These are phyloP conservation scores for Mus spretus DNA, from an alignment of 2,797 vertebrate species.

Conservation along the genomic window DNA sequence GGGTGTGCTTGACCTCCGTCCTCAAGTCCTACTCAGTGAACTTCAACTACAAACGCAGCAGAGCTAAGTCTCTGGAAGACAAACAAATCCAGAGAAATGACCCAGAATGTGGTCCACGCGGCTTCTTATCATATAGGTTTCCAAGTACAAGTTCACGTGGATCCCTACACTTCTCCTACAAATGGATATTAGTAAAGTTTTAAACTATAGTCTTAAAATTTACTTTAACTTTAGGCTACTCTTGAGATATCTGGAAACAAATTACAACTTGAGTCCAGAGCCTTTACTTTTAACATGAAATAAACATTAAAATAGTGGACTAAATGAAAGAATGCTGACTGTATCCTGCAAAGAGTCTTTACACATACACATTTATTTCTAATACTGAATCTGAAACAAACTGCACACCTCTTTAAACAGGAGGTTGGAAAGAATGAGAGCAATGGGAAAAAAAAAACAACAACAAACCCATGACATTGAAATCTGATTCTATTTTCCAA, in stretches of 20 bases:
- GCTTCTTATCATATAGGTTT: slow-evolving; percentile 59
- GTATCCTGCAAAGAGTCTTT: neutral
- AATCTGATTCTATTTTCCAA: slow-evolving; percentile 68
- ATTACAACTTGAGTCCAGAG: slow-evolving; percentile 36
- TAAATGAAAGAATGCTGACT: slow-evolving; percentile 31
- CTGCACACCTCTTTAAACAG: neutral
- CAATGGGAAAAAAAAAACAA: neutral
- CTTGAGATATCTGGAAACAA: slow-evolving; percentile 60
- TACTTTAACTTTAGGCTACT: slow-evolving; percentile 54
- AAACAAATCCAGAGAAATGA: slow-evolving; percentile 43
- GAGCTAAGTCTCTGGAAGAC: slow-evolving; percentile 62
- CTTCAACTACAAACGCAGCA: slow-evolving; percentile 21
- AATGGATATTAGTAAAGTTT: slow-evolving; percentile 50
- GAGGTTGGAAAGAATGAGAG: neutral
- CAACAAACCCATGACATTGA: neutral
- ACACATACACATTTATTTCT: slow-evolving; percentile 5
- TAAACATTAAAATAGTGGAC: slow-evolving; percentile 51
- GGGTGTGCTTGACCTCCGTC: slow-evolving; percentile 3
- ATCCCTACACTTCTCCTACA: slow-evolving; percentile 44
- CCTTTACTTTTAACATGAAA: slow-evolving; percentile 13
- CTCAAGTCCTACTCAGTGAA: slow-evolving; percentile 63
- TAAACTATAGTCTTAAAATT: slow-evolving; percentile 42
- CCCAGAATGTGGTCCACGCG: neutral
- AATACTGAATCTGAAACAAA: slow-evolving; percentile 55
- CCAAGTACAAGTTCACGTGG: slow-evolving; percentile 20